Percentiles rank a stretch among this genome's conserved stretches.
Conservation (phyloP, 1,140 invertebrate species). For the Gerris buenoi region DNA sequence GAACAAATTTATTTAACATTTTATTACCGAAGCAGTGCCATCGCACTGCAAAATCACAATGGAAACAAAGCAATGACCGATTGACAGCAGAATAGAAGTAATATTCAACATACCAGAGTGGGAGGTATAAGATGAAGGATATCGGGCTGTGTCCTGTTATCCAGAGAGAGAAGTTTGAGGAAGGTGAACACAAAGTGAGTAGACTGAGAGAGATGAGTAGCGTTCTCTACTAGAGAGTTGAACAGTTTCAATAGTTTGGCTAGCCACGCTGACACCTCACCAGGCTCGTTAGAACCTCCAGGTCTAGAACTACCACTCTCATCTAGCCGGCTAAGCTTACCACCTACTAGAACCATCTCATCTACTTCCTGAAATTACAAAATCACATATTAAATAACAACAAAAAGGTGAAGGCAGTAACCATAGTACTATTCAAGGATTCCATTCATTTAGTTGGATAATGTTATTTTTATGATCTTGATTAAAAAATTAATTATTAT, state of each 20-base stretch:
- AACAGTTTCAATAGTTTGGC: slow-evolving; percentile 47
- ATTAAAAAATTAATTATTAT: too few species aligned
- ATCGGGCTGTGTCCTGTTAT: slow-evolving; percentile 28
- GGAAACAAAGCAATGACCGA: too few species aligned
- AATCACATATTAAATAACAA: too few species aligned
- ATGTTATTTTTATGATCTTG: too few species aligned
- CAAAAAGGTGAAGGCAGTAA: too few species aligned
- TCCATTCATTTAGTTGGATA: too few species aligned
- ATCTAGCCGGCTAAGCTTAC: neutral
- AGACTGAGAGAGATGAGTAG: slow-evolving; percentile 61
- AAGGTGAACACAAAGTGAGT: slow-evolving; percentile 75
- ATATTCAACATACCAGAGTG: slow-evolving; percentile 42
- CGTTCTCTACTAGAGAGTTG: slow-evolving; percentile 54
- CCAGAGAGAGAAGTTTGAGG: slow-evolving; percentile 38
- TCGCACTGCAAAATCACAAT: too few species aligned
- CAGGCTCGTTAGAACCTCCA: neutral
- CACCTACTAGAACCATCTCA: neutral
- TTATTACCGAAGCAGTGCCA: too few species aligned
- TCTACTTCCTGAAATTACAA: neutral
- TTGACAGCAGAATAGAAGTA: too few species aligned
- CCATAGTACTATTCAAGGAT: too few species aligned
- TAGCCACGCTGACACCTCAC: slow-evolving; percentile 33
- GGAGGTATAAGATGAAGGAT: slow-evolving; percentile 68
- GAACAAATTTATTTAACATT: too few species aligned
- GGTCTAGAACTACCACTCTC: neutral